Percentiles rank a stretch among this genome's conserved stretches.
Conservation (phyloP, 2,797 vertebrate species). For the Erithacus rubecula region DNA sequence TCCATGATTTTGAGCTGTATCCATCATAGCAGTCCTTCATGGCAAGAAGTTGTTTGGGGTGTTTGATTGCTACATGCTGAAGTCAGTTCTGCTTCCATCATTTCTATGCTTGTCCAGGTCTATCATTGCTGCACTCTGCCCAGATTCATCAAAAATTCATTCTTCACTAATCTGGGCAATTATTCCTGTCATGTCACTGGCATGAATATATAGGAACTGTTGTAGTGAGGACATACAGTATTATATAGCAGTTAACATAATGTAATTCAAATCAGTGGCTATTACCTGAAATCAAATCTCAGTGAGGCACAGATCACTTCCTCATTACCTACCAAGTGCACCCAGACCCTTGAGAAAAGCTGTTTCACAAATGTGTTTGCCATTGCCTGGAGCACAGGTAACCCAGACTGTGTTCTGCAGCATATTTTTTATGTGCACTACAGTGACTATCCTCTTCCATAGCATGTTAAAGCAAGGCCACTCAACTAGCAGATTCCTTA, state of each 20-base stretch:
- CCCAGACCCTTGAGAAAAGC: neutral
- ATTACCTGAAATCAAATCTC: neutral
- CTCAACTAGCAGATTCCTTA: neutral
- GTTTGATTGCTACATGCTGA: neutral
- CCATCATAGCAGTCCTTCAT: neutral
- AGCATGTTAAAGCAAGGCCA: neutral
- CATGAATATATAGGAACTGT: neutral
- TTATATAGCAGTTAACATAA: neutral
- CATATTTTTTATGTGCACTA: neutral
- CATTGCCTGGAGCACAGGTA: neutral
- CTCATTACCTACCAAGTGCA: neutral
- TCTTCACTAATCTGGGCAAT: neutral
- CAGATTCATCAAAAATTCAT: neutral
- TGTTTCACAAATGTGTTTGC: neutral
- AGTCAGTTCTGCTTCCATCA: neutral
- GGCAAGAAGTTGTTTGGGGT: neutral
- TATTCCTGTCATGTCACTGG: neutral
- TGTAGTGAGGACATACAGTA: neutral
- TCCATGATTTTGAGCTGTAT: neutral
- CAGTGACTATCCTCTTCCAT: neutral
- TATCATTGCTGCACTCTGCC: neutral
- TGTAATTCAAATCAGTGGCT: neutral
- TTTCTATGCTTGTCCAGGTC: neutral
- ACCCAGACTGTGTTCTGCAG: neutral
- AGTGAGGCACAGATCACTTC: neutral